Evolutionary conservation across 1,140 invertebrate species (phyloP).

Genomic region (Cotesia chilonis): DNA sequence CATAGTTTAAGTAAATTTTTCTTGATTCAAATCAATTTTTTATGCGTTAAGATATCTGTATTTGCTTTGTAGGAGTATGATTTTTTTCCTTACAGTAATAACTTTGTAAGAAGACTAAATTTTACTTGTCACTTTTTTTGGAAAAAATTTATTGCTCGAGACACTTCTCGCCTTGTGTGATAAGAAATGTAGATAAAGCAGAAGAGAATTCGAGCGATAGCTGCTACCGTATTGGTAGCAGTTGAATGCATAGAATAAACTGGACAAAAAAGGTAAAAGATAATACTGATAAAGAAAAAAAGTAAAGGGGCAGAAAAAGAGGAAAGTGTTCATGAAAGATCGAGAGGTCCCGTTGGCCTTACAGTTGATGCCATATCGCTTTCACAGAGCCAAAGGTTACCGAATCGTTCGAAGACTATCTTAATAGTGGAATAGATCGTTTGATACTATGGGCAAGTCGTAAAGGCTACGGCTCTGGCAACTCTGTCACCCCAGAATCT

Average conservation of each 20-base stretch:
- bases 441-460: conserved; percentile 67
- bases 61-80: too few relatives aligned
- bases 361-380: conserved; percentile 65
- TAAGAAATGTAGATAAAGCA: conserved; percentile 34
- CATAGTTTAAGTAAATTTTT: too few relatives aligned
- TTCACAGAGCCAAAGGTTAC: conserved; percentile 66
- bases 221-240: conserved; percentile 28
- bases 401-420: conserved; percentile 67
- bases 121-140: neutral
- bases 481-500: conserved; percentile 49
- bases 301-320: conserved; percentile 31
- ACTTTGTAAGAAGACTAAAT: neutral
- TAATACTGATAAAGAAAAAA: conserved; percentile 25
- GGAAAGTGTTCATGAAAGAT: conserved; percentile 57
- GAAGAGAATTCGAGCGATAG: conserved; percentile 18
- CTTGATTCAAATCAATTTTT: too few relatives aligned
- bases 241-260: conserved; percentile 31
- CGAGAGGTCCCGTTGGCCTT: conserved; percentile 49
- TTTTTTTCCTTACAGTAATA: too few relatives aligned
- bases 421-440: conserved; percentile 67
- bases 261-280: conserved; percentile 37
- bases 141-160: conserved; percentile 34
- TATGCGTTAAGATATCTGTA: too few relatives aligned
- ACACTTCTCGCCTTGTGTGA: conserved; percentile 32
- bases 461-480: conserved; percentile 66